Evolutionary conservation across 2,797 vertebrate species (phyloP), one percentile per base, ranked within the genome.

Genomic region (Hapalemur alaotrensis): DNA sequence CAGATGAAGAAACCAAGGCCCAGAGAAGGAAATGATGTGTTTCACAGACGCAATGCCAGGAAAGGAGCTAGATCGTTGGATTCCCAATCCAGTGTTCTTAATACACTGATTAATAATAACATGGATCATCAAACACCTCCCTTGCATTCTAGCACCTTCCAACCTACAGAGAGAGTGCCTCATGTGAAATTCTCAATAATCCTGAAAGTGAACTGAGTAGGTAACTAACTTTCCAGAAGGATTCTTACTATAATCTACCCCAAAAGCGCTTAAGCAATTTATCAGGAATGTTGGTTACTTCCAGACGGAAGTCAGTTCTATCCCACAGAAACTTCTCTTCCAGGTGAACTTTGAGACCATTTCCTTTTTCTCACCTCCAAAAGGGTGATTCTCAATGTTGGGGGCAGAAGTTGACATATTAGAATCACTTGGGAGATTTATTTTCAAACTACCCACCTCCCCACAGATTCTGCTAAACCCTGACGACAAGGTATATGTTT

Each of bases 111-210:
- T 6, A 2, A 59, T 23, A 23, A 23, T 3, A 20, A 13, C 6
- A 17, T 2, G 28, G 14, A 20, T 28, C n/a, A 25, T 22, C 48
- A 22, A 28, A 50, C 12, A 5, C 22, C 65, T 50, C 72, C 43
- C 23, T 73, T 32, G 30, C 25, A 38, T 57, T 89, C 69, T 52
- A 67, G 87, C 32, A 61, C 73, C 63, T 89, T 57, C 59, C 63
- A 38, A 12, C 54, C 57, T 28, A 30, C 9, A 13, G 63, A 5
- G 46, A 46, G 3, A 28, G n/a, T 10, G 9, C 48, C 20, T 83
- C 32, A 8, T 13, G 28, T 14, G 4, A 46, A 59, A 59, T 4
- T 80, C 86, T 80, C 50, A 20, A 0, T 0, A 1, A 25, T 57
- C 22, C 79, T 54, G 10, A 65, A 32, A 4, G 14, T 65, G 41